phyloP scores from a whole-genome alignment of 1,140 invertebrate species.

The Formica exsecta region DNA sequence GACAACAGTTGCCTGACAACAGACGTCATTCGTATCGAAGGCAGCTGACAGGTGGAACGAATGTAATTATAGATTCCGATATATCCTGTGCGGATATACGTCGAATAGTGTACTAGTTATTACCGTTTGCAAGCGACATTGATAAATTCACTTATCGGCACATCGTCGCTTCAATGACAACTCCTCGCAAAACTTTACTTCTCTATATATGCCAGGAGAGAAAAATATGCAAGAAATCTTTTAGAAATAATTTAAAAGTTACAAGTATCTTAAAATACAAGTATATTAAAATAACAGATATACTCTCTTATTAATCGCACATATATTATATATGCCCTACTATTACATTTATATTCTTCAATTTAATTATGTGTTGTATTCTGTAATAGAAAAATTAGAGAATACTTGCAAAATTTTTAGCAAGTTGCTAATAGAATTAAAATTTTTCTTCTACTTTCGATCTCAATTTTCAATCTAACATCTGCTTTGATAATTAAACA shows the following conservation, averaged over 20 bases:
- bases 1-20: constrained; percentile 46
- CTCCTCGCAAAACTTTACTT: background rate
- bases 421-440: background rate
- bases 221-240: background rate
- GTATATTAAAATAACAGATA: too few relatives aligned
- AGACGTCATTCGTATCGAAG: constrained; percentile 32
- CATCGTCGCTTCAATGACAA: constrained; percentile 34
- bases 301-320: too few relatives aligned
- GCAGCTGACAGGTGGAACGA: constrained; percentile 50
- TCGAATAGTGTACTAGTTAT: constrained; percentile 49
- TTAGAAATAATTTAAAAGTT: background rate
- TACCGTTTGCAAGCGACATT: constrained; percentile 36
- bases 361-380: background rate
- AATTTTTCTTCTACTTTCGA: too few relatives aligned
- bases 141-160: constrained; percentile 54
- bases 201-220: background rate
- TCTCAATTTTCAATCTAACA: too few relatives aligned
- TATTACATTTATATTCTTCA: background rate
- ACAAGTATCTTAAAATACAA: background rate
- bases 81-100: constrained; percentile 48
- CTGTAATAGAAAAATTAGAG: background rate
- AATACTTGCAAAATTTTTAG: background rate
- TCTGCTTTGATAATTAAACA: too few relatives aligned
- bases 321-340: background rate
- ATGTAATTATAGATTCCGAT: constrained; percentile 57